phyloP scores from a whole-genome alignment of 2,888 invertebrate species.

The Melanargia galathea region DNA sequence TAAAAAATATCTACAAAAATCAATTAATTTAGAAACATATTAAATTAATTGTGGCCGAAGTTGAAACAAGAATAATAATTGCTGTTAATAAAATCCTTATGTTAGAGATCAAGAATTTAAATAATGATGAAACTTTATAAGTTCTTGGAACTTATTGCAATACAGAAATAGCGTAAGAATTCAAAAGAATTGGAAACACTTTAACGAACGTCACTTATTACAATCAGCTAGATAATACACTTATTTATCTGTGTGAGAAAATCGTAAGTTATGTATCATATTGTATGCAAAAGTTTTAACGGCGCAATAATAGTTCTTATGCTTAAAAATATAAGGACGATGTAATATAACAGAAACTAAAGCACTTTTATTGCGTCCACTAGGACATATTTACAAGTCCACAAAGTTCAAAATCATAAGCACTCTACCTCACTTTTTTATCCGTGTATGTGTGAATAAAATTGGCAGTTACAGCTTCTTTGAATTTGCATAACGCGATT shows the following conservation, averaged over 20 bases:
- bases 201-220: slow-evolving; percentile 37
- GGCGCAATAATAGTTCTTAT: slow-evolving; percentile 21
- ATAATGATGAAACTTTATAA: too few species aligned
- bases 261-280: slow-evolving; percentile 31
- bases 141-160: background rate
- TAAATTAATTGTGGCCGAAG: too few species aligned
- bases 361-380: background rate
- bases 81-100: too few species aligned
- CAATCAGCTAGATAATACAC: slow-evolving; percentile 20
- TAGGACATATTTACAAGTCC: background rate
- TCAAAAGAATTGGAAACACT: slow-evolving; percentile 34
- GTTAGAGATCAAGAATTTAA: too few species aligned
- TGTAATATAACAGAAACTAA: background rate
- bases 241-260: slow-evolving; percentile 37
- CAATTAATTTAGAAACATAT: too few species aligned
- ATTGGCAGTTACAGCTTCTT: slow-evolving; percentile 16
- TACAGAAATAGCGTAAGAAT: slow-evolving; percentile 6
- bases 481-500: slow-evolving; percentile 12
- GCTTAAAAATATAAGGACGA: background rate
- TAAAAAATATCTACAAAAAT: too few species aligned
- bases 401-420: slow-evolving; percentile 7
- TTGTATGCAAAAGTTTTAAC: slow-evolving; percentile 17
- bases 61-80: too few species aligned
- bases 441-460: slow-evolving; percentile 6
- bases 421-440: background rate